These are phyloP conservation scores for Drosophila setosimentum DNA, from an alignment of 2,888 invertebrate genomes.

Conservation along the genomic window DNA sequence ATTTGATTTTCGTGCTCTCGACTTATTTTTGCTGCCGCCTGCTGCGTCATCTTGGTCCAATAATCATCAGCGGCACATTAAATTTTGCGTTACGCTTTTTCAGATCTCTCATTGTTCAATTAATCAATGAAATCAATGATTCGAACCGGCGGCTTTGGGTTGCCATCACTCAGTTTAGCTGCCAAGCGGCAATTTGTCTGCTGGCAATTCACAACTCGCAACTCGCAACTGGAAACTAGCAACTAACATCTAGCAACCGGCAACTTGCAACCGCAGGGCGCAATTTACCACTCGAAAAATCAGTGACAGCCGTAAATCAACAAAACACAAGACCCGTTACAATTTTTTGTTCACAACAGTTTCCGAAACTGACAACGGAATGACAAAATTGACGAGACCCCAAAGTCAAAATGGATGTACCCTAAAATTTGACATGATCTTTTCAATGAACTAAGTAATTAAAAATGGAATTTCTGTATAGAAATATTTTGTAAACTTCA, in stretches of 20 bases:
- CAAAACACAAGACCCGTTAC: slow-evolving; percentile 39
- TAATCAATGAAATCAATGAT: slow-evolving; percentile 55
- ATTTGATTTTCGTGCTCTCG: slow-evolving; percentile 8
- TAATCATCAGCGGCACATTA: slow-evolving; percentile 31
- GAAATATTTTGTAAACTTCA: not conserved
- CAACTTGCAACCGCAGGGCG: slow-evolving; percentile 38
- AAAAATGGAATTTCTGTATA: not conserved
- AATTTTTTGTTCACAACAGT: slow-evolving; percentile 12
- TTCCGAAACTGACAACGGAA: slow-evolving; percentile 6
- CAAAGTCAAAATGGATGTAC: not conserved
- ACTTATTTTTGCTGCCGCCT: slow-evolving; percentile 29
- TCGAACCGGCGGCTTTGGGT: slow-evolving; percentile 47
- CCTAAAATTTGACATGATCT: not conserved
- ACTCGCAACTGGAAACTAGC: not conserved
- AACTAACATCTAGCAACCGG: slow-evolving; percentile 4
- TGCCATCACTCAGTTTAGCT: slow-evolving; percentile 30
- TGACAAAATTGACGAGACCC: slow-evolving; percentile 18
- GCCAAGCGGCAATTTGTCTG: slow-evolving; percentile 55
- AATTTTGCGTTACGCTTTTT: slow-evolving; percentile 39
- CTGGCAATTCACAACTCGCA: slow-evolving; percentile 15
- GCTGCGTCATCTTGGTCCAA: slow-evolving; percentile 65
- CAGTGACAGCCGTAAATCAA: slow-evolving; percentile 57
- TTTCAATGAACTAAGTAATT: not conserved
- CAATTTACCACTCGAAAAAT: slow-evolving; percentile 53
- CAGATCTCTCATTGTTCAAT: slow-evolving; percentile 48